Evolutionary conservation across 1,140 invertebrate genomes (phyloP).

Genomic region (Sycophila sp.): DNA sequence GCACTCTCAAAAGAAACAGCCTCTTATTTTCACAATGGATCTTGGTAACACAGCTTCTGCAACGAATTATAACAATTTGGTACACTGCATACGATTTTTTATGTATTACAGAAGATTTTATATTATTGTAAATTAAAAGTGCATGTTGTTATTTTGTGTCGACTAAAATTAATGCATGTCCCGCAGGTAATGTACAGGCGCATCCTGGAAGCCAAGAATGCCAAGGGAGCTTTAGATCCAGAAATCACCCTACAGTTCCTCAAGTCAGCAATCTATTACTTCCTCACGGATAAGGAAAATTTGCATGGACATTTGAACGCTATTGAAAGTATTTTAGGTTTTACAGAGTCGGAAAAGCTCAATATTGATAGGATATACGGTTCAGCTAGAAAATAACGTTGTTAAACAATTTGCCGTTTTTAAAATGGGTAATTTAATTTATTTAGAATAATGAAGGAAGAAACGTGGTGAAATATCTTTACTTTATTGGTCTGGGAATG

Average conservation of each 20-base stretch:
- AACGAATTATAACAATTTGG: conserved; percentile 3
- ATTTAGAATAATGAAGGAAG: too few species aligned
- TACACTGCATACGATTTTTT: neutral
- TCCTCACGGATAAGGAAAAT: conserved; percentile 87
- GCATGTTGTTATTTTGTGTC: neutral
- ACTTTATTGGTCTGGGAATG: neutral
- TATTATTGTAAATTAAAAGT: neutral
- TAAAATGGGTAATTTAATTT: too few species aligned
- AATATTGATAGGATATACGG: conserved; percentile 74
- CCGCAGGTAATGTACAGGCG: conserved; percentile 83
- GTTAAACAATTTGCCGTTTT: conserved; percentile 15
- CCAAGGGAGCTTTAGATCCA: conserved; percentile 77
- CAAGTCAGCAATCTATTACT: conserved; percentile 91
- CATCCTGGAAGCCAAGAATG: conserved; percentile 77
- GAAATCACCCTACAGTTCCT: conserved; percentile 89
- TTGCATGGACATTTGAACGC: conserved; percentile 84
- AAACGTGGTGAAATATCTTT: neutral
- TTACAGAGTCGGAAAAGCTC: conserved; percentile 77
- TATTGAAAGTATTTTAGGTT: conserved; percentile 87
- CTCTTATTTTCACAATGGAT: conserved; percentile 53
- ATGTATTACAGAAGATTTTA: too few species aligned
- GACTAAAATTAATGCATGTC: conserved; percentile 12
- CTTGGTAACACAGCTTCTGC: conserved; percentile 39
- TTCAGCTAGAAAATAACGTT: conserved; percentile 49
- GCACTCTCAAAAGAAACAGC: conserved; percentile 56